These are phyloP conservation scores for Taxidea taxus DNA, from an alignment of 2,113 vertebrate species.

Conservation along the genomic window DNA sequence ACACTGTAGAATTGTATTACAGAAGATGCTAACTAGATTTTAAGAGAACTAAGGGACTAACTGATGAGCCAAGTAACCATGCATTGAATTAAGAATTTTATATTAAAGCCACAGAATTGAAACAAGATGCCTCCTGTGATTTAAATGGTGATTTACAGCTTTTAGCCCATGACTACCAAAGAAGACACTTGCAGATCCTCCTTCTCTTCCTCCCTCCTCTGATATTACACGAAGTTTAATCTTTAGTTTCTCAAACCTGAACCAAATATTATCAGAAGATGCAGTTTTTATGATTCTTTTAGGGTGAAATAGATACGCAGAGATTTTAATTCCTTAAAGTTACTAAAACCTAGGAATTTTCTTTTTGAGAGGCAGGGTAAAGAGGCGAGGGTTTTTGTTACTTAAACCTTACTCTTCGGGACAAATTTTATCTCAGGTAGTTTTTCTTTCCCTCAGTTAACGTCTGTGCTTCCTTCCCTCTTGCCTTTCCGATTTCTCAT, in stretches of 20 bases:
- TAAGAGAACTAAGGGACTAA: neutral
- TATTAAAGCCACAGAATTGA: constrained; percentile 1
- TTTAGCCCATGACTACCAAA: constrained; percentile 61
- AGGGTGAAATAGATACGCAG: neutral
- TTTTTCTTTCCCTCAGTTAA: constrained; percentile 28
- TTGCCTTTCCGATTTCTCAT: neutral
- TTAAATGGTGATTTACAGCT: constrained; percentile 12
- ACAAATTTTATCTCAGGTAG: constrained; percentile 66
- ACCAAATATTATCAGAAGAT: constrained; percentile 51
- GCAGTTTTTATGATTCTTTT: neutral
- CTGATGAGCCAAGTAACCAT: neutral
- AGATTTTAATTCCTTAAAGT: constrained; percentile 35
- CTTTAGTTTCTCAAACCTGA: constrained; percentile 52
- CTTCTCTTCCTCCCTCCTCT: neutral
- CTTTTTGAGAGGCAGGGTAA: neutral
- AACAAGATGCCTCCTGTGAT: neutral
- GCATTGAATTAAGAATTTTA: constrained; percentile 13
- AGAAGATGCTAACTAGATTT: constrained; percentile 29
- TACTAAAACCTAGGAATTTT: neutral
- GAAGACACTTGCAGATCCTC: constrained; percentile 31
- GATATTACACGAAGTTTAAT: constrained; percentile 31
- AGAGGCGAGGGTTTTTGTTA: neutral
- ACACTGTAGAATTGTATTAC: constrained; percentile 18
- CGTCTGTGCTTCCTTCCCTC: neutral
- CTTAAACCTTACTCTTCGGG: neutral